Evolutionary conservation across 35 echinoderm and acorn worm genomes (phyloP), one percentile per base, ranked within the genome.

Genomic region (Amphiura filiformis): DNA sequence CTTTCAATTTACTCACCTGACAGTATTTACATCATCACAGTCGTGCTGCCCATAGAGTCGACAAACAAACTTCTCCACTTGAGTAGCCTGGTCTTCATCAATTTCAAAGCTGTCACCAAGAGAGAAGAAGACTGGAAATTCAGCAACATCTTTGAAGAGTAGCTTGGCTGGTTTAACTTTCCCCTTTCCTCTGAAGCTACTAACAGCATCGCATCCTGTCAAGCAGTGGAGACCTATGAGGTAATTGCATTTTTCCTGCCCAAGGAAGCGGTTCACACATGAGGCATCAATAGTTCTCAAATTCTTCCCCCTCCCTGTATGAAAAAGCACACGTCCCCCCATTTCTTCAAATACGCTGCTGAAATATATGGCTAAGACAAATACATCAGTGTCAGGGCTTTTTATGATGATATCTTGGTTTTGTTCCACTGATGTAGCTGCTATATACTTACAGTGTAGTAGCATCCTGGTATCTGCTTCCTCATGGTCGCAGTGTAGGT

Each of bases 381-480:
- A 87, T 0, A 93, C 85, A 35, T 88, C 91, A 26, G 79, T 93
- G 86, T 93, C 91, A 34, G 85, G 86, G 76, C 91, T 93, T 56
- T 65, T 86, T 4, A 88, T 78, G 0, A 88, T 61, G 7, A 88
- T 34, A 36, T 87, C 13, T 0, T 15, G 0, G 22, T n/a, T 17
- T 35, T 39, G 14, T 13, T 87, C 31, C 7, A 1, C 0, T n/a
- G n/a, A n/a, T n/a, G n/a, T n/a, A 0, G 23, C 0, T 34, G 33
- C 77, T 39, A 61, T 36, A 78, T 87, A 76, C 15, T 47, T 38
- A 42, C 65, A 36, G 39, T 94, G 93, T 0, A 94, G 85, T 0
- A 87, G 70, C 30, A 91, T 65, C 77, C 93, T 40, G 0, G 93
- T 88, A 75, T 94, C 93, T 13, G 93, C 93, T 80, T 94, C 93